These are phyloP conservation scores for Diarsia dahlii DNA, from an alignment of 2,888 invertebrate species.

Conservation along the genomic window DNA sequence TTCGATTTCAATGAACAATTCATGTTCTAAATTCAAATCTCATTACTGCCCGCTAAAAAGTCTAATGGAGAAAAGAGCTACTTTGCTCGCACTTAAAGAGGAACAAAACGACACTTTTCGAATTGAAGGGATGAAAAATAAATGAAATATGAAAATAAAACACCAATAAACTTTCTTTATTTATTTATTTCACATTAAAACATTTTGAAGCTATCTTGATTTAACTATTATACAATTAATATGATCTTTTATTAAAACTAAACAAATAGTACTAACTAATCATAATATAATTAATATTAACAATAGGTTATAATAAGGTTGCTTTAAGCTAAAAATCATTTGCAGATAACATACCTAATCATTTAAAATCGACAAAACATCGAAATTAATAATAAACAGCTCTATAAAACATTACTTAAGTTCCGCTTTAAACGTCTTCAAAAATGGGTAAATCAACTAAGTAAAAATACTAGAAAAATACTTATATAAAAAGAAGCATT, in stretches of 20 bases:
- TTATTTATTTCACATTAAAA: slow-evolving; percentile 84
- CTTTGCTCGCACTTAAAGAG: too few relatives aligned
- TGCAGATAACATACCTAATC: slow-evolving; percentile 46
- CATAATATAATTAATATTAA: slow-evolving; percentile 31
- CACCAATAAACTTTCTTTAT: slow-evolving; percentile 78
- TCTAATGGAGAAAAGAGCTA: too few relatives aligned
- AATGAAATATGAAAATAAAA: slow-evolving; percentile 15
- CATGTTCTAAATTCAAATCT: too few relatives aligned
- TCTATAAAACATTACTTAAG: slow-evolving; percentile 41
- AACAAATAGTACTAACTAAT: slow-evolving; percentile 69
- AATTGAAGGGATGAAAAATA: too few relatives aligned
- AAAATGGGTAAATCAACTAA: slow-evolving; percentile 52
- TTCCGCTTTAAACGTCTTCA: slow-evolving; percentile 41
- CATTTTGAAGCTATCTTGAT: slow-evolving; percentile 80
- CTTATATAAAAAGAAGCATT: slow-evolving; percentile 51
- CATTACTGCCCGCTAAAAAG: too few relatives aligned
- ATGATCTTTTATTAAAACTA: slow-evolving; percentile 73
- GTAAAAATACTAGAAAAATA: slow-evolving; percentile 54
- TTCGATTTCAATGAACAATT: too few relatives aligned
- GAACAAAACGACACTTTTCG: too few relatives aligned
- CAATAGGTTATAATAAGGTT: slow-evolving; percentile 61
- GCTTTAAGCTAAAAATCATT: slow-evolving; percentile 73
- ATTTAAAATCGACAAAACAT: slow-evolving; percentile 60
- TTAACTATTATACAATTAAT: slow-evolving; percentile 77
- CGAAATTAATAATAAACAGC: slow-evolving; percentile 56